Evolutionary conservation across 2,113 vertebrate genomes (phyloP).

Genomic region (Todiramphus chloris): DNA sequence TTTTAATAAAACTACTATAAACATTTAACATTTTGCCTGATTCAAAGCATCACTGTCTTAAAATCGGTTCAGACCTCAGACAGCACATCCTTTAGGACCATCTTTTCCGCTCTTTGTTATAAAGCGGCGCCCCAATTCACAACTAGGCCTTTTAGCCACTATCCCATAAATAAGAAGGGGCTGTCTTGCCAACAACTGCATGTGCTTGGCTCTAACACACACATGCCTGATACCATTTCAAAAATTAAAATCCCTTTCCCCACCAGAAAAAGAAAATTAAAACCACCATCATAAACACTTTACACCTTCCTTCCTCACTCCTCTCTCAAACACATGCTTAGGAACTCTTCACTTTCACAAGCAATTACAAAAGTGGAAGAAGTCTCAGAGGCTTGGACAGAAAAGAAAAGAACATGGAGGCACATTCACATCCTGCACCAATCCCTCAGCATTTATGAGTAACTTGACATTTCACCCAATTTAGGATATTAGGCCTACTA

Average conservation of each 20-base stretch:
- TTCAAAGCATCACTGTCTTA: not conserved
- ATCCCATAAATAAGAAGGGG: not conserved
- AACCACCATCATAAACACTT: not conserved
- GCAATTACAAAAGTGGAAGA: not conserved
- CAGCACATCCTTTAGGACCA: not conserved
- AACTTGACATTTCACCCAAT: slow-evolving; percentile 52
- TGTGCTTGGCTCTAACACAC: not conserved
- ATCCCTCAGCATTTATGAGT: slow-evolving; percentile 1
- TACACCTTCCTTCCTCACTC: slow-evolving; percentile 4
- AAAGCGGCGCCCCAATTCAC: not conserved
- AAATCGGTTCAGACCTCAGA: not conserved
- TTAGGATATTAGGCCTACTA: slow-evolving; percentile 37
- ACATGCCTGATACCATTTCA: not conserved
- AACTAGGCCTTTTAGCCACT: not conserved
- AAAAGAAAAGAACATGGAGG: not conserved
- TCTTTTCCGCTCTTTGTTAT: not conserved
- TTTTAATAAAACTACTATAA: not conserved
- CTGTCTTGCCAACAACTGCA: not conserved
- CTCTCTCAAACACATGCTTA: not conserved
- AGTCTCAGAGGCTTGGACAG: not conserved
- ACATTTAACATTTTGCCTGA: not conserved
- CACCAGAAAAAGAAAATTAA: not conserved
- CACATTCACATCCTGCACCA: not conserved
- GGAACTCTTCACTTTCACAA: slow-evolving; percentile 28
- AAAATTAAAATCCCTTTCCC: not conserved